Evolutionary conservation across 2,113 vertebrate genomes (phyloP), one percentile per base, ranked within the genome.

Genomic region (Microcebus griseorufus): DNA sequence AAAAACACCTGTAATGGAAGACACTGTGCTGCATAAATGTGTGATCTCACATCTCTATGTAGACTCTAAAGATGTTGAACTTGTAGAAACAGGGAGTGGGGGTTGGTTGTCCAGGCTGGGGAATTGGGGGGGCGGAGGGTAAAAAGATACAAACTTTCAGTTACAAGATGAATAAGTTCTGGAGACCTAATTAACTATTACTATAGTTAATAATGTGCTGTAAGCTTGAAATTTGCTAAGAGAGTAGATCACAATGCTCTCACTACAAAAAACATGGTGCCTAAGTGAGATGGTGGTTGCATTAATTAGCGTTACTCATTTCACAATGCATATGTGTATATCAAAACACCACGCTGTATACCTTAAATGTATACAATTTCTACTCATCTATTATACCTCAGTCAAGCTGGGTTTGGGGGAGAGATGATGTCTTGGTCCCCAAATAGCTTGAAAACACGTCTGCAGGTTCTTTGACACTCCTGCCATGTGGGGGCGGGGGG

Each of bases 141-240:
- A 48, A 48, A 53, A 14, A 13, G 51, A 14, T 16, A 53, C 51
- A 53, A 53, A 53, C 51, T 53, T 53, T 14, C 51, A 53, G 51
- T 53, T 53, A 53, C 14, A 53, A 53, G 51, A 53, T 32, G 34
- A 29, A 4, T 22, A 13, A 6, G 18, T 22, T 67, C 16, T n/a
- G 0, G 53, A 29, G 32, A 34, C 25, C n/a, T 9, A 5, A 34
- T 5, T 45, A 45, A 45, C 45, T 27, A 22, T n/a, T n/a, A 13
- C 4, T 20, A 51, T 23, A 17, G 55, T 20, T 51, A 10, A 20
- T 2, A 13, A 23, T 0, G 8, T 4, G n/a, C 6, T 0, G 1
- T 2, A 13, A 17, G 2, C 55, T 55, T 55, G 65, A 45, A 23
- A 12, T 42, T 17, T 42, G 27, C 27, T 20, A 34, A 29, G 9